Percentiles rank a stretch among this genome's conserved stretches.
Evolutionary conservation across 37 sponge, comb jelly and placozoan genomes (phyloP).

Genomic region (Chondrosia reniformis): DNA sequence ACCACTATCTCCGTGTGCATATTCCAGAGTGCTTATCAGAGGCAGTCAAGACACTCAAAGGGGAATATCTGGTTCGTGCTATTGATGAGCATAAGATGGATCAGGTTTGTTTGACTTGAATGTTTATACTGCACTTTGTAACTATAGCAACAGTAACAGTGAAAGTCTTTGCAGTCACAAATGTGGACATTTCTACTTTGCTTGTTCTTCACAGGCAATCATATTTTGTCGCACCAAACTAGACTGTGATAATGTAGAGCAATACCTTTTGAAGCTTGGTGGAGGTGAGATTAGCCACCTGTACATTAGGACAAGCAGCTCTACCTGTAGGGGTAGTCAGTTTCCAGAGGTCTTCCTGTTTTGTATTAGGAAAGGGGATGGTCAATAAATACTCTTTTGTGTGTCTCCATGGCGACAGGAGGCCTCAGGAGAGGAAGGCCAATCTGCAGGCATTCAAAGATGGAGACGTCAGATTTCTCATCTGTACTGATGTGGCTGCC

Average conservation of each 20-base stretch:
- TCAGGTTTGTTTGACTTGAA: too few relatives aligned
- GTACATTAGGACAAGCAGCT: too few relatives aligned
- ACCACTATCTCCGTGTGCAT: too few relatives aligned
- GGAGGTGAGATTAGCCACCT: constrained; percentile 31
- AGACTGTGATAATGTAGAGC: constrained; percentile 96
- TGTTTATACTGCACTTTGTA: too few relatives aligned
- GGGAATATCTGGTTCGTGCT: too few relatives aligned
- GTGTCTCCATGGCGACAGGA: constrained; percentile 90
- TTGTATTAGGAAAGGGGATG: constrained; percentile 42
- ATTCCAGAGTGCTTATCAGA: too few relatives aligned
- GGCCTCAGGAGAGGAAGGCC: constrained; percentile 75
- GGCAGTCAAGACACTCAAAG: too few relatives aligned
- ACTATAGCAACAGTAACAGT: too few relatives aligned
- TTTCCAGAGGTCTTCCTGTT: too few relatives aligned
- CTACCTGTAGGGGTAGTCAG: background rate
- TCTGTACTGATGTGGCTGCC: constrained; percentile 98
- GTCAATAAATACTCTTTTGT: constrained; percentile 89
- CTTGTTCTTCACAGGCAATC: constrained; percentile 68
- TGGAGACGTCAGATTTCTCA: constrained; percentile 84
- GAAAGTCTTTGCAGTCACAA: too few relatives aligned
- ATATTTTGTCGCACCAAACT: constrained; percentile 97
- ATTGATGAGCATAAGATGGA: too few relatives aligned
- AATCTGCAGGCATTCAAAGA: constrained; percentile 89
- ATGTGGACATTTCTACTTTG: too few relatives aligned
- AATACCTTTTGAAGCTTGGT: constrained; percentile 56